Conservation (phyloP, 1,140 invertebrate genomes). For the Ganaspis sp. region DNA sequence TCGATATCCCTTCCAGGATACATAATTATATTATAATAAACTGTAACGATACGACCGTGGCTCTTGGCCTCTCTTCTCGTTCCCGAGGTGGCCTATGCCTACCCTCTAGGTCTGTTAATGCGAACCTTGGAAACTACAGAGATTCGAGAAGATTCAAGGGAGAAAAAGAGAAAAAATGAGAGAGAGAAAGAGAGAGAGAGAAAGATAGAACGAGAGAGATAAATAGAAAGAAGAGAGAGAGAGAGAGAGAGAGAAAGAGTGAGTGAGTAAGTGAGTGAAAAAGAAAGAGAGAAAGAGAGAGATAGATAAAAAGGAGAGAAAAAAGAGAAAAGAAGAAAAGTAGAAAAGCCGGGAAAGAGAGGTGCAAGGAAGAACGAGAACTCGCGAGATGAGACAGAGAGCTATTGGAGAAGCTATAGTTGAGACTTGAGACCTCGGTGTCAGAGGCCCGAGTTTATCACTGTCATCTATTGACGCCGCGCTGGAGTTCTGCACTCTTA, state of each 20-base stretch:
- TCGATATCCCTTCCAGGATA: slow-evolving; percentile 67
- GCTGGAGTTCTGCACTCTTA: slow-evolving; percentile 62
- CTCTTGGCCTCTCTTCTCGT: slow-evolving; percentile 53
- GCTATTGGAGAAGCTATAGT: slow-evolving; percentile 59
- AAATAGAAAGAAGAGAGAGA: slow-evolving; percentile 30
- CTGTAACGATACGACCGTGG: slow-evolving; percentile 71
- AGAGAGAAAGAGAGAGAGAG: too few species aligned
- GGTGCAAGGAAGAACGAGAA: slow-evolving; percentile 34
- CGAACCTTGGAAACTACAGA: slow-evolving; percentile 42
- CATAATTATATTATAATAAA: slow-evolving; percentile 78
- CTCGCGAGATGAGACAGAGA: slow-evolving; percentile 46
- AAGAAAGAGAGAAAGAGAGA: too few species aligned
- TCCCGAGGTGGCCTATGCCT: slow-evolving; percentile 40
- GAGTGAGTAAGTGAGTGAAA: too few species aligned
- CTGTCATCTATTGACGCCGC: slow-evolving; percentile 67
- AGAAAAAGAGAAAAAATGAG: slow-evolving; percentile 29
- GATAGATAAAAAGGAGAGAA: too few species aligned
- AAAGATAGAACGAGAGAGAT: too few species aligned
- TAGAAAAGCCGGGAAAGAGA: too few species aligned
- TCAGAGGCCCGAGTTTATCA: slow-evolving; percentile 69
- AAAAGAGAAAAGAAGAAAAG: too few species aligned
- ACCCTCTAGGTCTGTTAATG: slow-evolving; percentile 42
- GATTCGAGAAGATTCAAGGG: slow-evolving; percentile 46
- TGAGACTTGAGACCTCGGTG: slow-evolving; percentile 57
- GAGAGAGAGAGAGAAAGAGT: slow-evolving; percentile 53